Conservation (phyloP, 2,797 vertebrate genomes). For the Monodelphis domestica region DNA sequence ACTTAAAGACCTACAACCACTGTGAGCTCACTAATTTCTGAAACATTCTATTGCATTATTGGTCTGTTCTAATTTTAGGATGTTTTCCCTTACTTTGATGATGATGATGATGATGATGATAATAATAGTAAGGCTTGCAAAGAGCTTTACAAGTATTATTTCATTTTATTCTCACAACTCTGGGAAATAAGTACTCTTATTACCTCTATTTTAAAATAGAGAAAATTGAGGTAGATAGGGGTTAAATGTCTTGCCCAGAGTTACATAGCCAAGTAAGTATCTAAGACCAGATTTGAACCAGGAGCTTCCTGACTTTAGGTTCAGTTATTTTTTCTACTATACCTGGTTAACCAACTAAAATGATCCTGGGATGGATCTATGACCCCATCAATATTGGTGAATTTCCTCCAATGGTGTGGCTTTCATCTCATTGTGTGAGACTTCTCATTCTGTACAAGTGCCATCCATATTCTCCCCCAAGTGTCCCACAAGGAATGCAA, state of each 20-base stretch:
- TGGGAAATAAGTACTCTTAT: background rate
- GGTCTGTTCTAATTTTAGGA: background rate
- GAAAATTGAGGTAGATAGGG: background rate
- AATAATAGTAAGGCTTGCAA: background rate
- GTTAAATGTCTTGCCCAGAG: background rate
- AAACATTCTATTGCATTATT: background rate
- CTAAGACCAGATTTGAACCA: background rate
- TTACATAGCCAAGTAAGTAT: background rate
- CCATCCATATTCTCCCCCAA: background rate
- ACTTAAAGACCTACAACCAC: no score
- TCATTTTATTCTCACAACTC: background rate
- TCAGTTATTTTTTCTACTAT: background rate
- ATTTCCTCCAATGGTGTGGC: background rate
- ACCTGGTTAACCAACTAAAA: background rate
- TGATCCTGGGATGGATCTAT: background rate
- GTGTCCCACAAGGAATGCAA: background rate
- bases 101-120: background rate
- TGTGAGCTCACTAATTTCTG: background rate
- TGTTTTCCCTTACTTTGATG: background rate
- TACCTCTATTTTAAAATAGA: background rate
- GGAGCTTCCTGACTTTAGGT: background rate
- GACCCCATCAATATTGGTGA: background rate
- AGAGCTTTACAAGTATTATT: background rate
- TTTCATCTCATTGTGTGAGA: background rate
- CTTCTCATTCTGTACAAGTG: background rate